phyloP scores from a whole-genome alignment of 2,113 vertebrate genomes.

The Sinosuthora webbiana region DNA sequence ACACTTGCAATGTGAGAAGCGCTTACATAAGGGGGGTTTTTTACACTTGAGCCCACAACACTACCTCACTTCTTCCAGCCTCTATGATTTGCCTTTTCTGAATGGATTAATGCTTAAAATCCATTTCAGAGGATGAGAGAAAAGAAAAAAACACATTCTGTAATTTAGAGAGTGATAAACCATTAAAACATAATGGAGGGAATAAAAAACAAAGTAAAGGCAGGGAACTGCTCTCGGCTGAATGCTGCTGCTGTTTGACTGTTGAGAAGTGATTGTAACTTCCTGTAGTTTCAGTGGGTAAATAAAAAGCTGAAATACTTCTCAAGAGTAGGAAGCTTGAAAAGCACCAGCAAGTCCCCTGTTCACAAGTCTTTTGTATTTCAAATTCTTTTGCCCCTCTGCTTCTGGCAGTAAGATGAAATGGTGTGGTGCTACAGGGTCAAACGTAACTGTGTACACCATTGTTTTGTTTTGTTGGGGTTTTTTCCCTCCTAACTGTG shows the following conservation, averaged over 20 bases:
- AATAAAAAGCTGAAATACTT: neutral
- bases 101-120: neutral
- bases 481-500: neutral
- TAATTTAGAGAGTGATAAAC: neutral
- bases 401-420: neutral
- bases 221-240: neutral
- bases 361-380: neutral
- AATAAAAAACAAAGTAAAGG: neutral
- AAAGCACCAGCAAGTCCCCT: neutral
- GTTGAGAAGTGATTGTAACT: neutral
- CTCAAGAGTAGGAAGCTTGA: neutral
- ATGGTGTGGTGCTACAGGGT: neutral
- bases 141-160: neutral
- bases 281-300: neutral
- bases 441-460: neutral
- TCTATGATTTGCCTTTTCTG: constrained; percentile 7
- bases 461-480: neutral
- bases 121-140: neutral
- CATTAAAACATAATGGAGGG: neutral
- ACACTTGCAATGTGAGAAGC: neutral
- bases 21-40: neutral
- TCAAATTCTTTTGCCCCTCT: neutral
- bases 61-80: constrained; percentile 23
- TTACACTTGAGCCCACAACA: neutral
- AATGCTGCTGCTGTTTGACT: neutral